Evolutionary conservation across 1,140 invertebrate species (phyloP).

Genomic region (Sarcophaga peregrina): DNA sequence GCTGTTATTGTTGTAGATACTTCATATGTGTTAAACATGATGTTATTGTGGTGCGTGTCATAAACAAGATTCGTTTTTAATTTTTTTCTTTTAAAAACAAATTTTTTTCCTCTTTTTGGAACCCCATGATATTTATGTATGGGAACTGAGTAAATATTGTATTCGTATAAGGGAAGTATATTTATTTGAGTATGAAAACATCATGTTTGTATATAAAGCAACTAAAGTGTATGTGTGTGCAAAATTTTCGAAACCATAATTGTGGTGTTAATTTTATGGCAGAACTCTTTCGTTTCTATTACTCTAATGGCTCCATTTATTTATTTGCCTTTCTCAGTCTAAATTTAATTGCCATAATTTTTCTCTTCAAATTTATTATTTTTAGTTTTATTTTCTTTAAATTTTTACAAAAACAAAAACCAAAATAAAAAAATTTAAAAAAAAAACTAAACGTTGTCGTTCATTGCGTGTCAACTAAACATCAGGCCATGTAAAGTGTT

Average conservation of each 20-base stretch:
- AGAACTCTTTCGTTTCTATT: background rate
- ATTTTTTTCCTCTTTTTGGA: background rate
- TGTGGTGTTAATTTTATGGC: constrained; percentile 6
- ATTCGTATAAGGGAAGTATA: background rate
- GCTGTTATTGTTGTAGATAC: background rate
- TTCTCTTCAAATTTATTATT: background rate
- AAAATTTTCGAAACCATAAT: background rate
- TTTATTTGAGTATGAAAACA: background rate
- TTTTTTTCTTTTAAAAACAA: too few relatives aligned
- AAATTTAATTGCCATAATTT: constrained; percentile 10
- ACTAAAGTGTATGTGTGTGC: too few relatives aligned
- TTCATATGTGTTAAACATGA: constrained; percentile 18
- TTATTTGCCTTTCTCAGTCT: background rate
- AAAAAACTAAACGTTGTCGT: constrained; percentile 38
- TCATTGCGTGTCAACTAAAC: constrained; percentile 65
- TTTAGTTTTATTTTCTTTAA: background rate
- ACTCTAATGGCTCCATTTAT: constrained; percentile 5
- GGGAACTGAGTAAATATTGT: background rate
- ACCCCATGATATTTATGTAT: constrained; percentile 9
- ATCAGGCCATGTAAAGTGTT: constrained; percentile 53
- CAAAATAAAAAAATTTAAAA: too few relatives aligned
- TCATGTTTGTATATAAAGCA: background rate
- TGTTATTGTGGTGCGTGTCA: constrained; percentile 25
- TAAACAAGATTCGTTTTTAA: background rate
- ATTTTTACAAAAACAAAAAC: background rate